Conservation (phyloP, 2,888 invertebrate species). For the Sminthurinus aureus region DNA sequence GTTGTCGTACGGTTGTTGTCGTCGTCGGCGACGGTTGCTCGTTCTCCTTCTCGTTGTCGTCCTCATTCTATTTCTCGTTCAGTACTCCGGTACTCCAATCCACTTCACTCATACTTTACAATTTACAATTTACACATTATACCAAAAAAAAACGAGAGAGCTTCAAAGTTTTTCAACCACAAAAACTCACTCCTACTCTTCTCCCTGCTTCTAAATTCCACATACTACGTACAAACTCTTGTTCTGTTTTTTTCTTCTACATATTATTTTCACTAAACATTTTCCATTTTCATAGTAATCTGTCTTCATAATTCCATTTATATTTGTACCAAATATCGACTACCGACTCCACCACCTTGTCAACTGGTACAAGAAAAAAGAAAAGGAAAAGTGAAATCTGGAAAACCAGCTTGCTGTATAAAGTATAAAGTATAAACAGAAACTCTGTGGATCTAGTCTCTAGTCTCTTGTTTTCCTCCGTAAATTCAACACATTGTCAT, state of each 20-base stretch:
- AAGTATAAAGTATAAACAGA: not conserved
- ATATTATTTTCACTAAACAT: too few relatives aligned
- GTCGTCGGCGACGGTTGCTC: conserved; percentile 8
- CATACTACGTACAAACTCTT: too few relatives aligned
- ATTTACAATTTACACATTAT: too few relatives aligned
- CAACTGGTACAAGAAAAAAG: not conserved
- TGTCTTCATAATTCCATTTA: too few relatives aligned
- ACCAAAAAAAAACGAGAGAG: too few relatives aligned
- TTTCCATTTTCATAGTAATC: too few relatives aligned
- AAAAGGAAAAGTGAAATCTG: not conserved
- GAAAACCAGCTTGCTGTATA: not conserved
- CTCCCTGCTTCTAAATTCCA: too few relatives aligned
- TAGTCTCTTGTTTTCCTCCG: not conserved
- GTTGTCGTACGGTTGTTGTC: conserved; percentile 35
- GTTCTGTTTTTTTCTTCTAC: too few relatives aligned
- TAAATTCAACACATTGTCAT: too few relatives aligned
- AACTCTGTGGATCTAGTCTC: not conserved
- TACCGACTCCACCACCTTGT: too few relatives aligned
- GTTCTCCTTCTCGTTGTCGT: not conserved
- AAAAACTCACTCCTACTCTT: not conserved
- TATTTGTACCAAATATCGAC: too few relatives aligned
- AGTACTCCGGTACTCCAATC: not conserved
- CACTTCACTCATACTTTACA: too few relatives aligned
- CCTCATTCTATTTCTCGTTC: conserved; percentile 15
- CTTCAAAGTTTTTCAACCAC: not conserved